Conservation (phyloP, 2,113 vertebrate species). For the Mustela nigripes region DNA sequence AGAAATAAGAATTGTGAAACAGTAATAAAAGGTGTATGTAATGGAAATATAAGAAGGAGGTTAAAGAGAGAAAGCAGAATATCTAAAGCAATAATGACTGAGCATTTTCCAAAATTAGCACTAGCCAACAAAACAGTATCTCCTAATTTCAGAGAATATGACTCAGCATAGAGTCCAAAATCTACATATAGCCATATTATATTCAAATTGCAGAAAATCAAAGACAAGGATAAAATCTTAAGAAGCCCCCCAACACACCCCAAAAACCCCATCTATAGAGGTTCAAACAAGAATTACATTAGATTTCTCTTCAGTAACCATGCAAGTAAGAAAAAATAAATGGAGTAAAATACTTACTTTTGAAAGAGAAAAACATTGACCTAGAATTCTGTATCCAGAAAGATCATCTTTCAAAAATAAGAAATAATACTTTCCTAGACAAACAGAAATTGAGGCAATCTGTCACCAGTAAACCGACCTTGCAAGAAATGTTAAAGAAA, state of each 20-base stretch:
- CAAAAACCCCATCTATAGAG: background rate
- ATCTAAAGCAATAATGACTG: background rate
- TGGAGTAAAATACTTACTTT: background rate
- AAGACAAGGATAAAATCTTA: background rate
- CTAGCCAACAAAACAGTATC: background rate
- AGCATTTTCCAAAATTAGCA: background rate
- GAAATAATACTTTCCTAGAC: background rate
- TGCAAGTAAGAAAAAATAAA: background rate
- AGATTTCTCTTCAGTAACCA: background rate
- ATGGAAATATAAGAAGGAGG: background rate
- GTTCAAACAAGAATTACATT: background rate
- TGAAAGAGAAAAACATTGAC: background rate
- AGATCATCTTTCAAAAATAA: background rate
- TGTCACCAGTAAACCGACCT: background rate
- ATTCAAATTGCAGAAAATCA: background rate
- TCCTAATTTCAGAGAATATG: background rate
- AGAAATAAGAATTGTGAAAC: background rate
- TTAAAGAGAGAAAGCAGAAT: background rate
- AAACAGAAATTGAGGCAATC: background rate
- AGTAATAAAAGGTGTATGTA: background rate
- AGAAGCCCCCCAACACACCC: background rate
- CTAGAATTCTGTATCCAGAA: background rate
- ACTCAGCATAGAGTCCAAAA: background rate
- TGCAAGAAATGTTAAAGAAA: background rate
- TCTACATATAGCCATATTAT: background rate